These are phyloP conservation scores for Notamacropus eugenii DNA, from an alignment of 2,797 vertebrate species.

Conservation along the genomic window DNA sequence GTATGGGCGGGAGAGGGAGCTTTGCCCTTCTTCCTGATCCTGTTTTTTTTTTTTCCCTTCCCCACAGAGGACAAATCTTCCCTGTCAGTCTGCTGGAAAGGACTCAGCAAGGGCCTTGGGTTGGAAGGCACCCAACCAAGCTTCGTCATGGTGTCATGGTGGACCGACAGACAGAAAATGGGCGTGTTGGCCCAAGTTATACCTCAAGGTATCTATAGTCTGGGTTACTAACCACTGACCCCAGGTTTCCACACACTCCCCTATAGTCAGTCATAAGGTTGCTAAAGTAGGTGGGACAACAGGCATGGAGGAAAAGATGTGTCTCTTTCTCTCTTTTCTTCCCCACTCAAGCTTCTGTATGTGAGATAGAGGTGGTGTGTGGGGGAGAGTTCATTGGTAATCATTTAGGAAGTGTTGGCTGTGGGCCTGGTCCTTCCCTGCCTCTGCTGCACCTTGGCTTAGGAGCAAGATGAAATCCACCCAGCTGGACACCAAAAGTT, in stretches of 20 bases:
- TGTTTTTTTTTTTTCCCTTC: neutral
- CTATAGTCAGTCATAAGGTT: neutral
- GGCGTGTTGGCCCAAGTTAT: neutral
- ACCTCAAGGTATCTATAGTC: neutral
- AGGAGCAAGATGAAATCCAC: neutral
- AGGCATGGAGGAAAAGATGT: neutral
- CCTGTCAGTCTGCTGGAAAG: neutral
- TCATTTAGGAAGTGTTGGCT: neutral
- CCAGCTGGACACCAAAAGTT: neutral
- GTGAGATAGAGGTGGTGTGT: accelerated
- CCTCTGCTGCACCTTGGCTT: neutral
- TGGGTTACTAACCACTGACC: neutral
- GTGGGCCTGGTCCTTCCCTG: neutral
- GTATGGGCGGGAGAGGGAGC: neutral
- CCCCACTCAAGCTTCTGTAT: neutral
- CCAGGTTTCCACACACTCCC: neutral
- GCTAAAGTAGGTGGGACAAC: neutral
- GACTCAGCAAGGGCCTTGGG: neutral
- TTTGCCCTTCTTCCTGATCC: neutral
- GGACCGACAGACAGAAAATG: neutral
- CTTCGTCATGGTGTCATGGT: neutral
- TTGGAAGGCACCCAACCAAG: accelerated
- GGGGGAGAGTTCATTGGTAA: neutral
- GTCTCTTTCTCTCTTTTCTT: neutral
- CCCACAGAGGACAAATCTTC: neutral